Evolutionary conservation across 2,888 invertebrate genomes (phyloP), one percentile per base, ranked within the genome.

Genomic region (Chrysolina haemoptera): DNA sequence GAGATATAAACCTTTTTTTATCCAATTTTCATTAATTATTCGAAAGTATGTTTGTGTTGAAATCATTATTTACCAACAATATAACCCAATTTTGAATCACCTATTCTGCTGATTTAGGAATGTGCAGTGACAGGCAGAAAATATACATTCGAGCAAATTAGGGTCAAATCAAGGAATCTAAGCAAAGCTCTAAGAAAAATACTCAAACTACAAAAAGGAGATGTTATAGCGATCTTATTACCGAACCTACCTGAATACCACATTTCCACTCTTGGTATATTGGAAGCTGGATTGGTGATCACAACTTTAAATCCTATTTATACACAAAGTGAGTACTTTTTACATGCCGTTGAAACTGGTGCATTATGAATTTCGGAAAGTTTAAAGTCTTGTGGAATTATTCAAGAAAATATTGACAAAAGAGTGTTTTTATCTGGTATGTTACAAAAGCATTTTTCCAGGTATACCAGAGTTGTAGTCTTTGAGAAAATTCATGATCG

Each of bases 221-320:
- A 95, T 82, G 90, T 93, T 0, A 85, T 95, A 0, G 93, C 93
- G 0, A 81, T 96, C 6, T 90, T 94, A 82, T 84, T 95, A 71
- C 95, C 95, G 0, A 96, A 96, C 85, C 82, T 92, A 18, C 95
- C 95, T 0, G 96, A 96, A 86, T 94, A 90, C 83, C 91, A 93
- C 0, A 88, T 94, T n/a, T 90, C 92, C 2, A 85, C 91, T 10
- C 83, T 94, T 82, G 95, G 94, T 0, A 89, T 91, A 20, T 82
- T 94, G 40, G 92, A 93, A 82, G 94, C 94, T 46, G 94, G 94
- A 0, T 88, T 93, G 0, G 83, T 91, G 11, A 90, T 93, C 1
- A 94, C 95, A 0, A 92, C 94, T 0, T 89, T 95, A 12, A 95
- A 95, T 88, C 94, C 95, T 0, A 85, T 91, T 74, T 95, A 95